Evolutionary conservation across 2,888 invertebrate species (phyloP), one percentile per base, ranked within the genome.

Genomic region (Drosophila incognita): DNA sequence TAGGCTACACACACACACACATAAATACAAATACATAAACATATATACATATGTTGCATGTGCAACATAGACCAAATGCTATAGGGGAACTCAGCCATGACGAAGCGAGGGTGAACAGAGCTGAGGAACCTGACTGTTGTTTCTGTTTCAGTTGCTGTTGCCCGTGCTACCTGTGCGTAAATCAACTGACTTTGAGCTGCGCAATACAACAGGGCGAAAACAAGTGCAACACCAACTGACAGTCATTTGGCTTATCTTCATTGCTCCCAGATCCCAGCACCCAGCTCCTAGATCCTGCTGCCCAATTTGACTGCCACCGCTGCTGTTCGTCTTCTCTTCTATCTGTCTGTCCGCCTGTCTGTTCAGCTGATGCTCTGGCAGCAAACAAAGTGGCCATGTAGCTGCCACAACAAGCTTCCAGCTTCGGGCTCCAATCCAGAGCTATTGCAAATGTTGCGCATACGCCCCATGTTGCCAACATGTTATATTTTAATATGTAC

Each of bases 401-500:
- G 27, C 68, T 29, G 75, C 40, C 21, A 40, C 40, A 29, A 48
- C 1, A 57, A 27, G 56, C 38, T 35, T 1, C 54, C 11, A 4
- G 38, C n/a, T 29, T 29, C 42, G 3, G 15, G 18, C 18, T 38
- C n/a, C 38, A 27, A 38, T 38, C 10, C 13, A 33, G 27, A 24
- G 48, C 36, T 38, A 33, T 42, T 46, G 40, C 58, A 51, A 57
- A 64, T 67, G 58, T 74, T 82, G 59, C 72, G 54, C 70, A 72
- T 82, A 76, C 81, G 72, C 69, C 69, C 73, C 61, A 18, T 49
- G 46, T n/a, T 63, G 29, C 58, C 52, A 18, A 15, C 51, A 51
- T 61, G 65, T 67, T 38, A 62, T 69, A 82, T 89, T 88, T 82
- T 86, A 90, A 88, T 88, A 78, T 78, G 70, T 69, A 83, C 48